Conservation (phyloP, 1,140 invertebrate species). For the Lysiphlebus fabarum region DNA sequence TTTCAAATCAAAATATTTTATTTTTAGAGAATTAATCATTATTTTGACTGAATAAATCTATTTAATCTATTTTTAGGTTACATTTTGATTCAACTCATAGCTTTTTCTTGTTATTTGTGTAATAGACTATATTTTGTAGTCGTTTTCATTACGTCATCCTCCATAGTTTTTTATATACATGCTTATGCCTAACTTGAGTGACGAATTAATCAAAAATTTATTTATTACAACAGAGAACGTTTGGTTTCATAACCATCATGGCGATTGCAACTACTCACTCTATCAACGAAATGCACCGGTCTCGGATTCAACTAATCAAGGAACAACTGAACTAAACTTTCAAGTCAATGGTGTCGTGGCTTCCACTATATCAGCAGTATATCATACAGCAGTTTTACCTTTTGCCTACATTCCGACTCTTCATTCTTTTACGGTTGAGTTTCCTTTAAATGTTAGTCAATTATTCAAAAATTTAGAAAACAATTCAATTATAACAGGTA, state of each 20-base stretch:
- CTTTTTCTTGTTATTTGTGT: no score
- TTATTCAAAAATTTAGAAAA: background rate
- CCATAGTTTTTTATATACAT: no score
- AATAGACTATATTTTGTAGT: no score
- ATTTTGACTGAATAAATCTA: no score
- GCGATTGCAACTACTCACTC: no score
- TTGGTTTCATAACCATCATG: slow-evolving; percentile 43
- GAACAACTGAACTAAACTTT: slow-evolving; percentile 45
- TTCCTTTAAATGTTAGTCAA: slow-evolving; percentile 67
- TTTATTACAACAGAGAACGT: slow-evolving; percentile 40
- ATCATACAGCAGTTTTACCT: slow-evolving; percentile 71
- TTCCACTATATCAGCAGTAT: slow-evolving; percentile 53
- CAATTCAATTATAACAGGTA: background rate
- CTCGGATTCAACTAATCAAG: slow-evolving; percentile 31
- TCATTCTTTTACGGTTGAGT: slow-evolving; percentile 67
- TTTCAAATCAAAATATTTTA: no score
- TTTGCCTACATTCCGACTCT: slow-evolving; percentile 71
- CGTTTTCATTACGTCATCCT: no score
- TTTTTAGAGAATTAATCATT: no score
- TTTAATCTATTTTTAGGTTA: no score
- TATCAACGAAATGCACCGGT: slow-evolving; percentile 28
- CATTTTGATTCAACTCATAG: no score
- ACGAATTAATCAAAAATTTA: background rate
- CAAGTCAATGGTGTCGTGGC: slow-evolving; percentile 48
- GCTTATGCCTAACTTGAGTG: no score